Percentiles rank a stretch among this genome's conserved stretches.
phyloP scores from a whole-genome alignment of 2,888 invertebrate genomes.

The Scaptomyza caliginosa region DNA sequence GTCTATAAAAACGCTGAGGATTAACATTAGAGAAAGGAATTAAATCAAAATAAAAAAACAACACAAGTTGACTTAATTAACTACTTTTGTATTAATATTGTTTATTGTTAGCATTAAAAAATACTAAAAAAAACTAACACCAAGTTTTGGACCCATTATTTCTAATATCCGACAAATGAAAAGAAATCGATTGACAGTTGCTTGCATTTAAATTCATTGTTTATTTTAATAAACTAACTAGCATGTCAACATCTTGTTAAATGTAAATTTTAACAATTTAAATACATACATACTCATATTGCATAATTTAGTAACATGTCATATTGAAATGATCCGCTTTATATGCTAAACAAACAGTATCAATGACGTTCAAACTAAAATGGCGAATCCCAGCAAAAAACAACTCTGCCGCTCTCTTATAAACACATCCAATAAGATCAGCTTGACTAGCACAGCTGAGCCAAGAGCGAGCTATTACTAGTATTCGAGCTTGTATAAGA shows the following conservation, averaged over 20 bases:
- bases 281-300: slow-evolving; percentile 5
- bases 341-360: slow-evolving; percentile 24
- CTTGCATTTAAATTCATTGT: slow-evolving; percentile 13
- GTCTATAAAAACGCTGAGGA: slow-evolving; percentile 3
- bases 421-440: slow-evolving; percentile 67
- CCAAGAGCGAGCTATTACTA: slow-evolving; percentile 10
- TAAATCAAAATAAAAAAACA: background rate
- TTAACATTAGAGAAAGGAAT: background rate
- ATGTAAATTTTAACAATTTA: slow-evolving; percentile 13
- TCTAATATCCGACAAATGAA: no score
- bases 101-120: no score
- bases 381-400: slow-evolving; percentile 65
- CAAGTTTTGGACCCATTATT: no score
- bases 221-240: slow-evolving; percentile 12
- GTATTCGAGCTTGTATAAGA: slow-evolving; percentile 39
- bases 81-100: no score
- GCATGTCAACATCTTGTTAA: slow-evolving; percentile 23
- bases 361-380: slow-evolving; percentile 58
- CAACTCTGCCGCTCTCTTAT: slow-evolving; percentile 46
- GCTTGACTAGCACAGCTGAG: slow-evolving; percentile 48
- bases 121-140: no score
- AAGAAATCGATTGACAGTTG: slow-evolving; percentile 10
- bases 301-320: slow-evolving; percentile 26
- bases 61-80: background rate
- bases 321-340: slow-evolving; percentile 19